Conservation (phyloP, 2,113 vertebrate genomes). For the Agapornis roseicollis region DNA sequence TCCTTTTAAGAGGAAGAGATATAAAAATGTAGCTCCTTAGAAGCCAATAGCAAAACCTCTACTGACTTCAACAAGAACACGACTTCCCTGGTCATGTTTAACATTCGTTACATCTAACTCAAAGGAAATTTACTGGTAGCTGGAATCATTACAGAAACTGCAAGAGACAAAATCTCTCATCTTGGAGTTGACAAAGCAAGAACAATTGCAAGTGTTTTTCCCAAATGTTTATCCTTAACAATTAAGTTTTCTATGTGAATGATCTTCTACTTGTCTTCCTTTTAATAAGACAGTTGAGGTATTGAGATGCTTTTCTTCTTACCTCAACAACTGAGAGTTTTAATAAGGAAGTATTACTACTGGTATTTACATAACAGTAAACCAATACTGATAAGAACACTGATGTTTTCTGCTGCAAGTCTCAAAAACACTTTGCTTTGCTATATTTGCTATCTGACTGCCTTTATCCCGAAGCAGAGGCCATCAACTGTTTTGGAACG, state of each 20-base stretch:
- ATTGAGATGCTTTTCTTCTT: neutral
- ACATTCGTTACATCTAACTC: neutral
- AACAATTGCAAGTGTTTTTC: neutral
- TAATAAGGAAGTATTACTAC: neutral
- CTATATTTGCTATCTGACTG: neutral
- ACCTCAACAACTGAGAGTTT: neutral
- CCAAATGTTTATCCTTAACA: neutral
- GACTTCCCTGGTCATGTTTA: neutral
- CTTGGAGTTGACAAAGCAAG: neutral
- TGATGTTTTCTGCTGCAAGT: neutral
- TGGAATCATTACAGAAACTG: neutral
- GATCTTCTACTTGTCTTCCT: neutral
- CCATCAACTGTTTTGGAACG: neutral
- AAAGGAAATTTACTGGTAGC: neutral
- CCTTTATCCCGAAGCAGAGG: neutral
- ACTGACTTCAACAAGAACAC: fast-evolving
- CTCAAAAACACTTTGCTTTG: neutral
- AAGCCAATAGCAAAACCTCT: neutral
- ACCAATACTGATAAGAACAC: neutral
- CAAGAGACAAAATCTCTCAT: neutral
- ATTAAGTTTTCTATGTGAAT: neutral
- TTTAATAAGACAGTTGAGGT: neutral
- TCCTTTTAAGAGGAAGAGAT: neutral
- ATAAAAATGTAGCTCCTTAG: neutral
- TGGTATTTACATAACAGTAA: neutral